These are phyloP conservation scores for Campoletis raptor DNA, from an alignment of 2,888 invertebrate genomes.

Conservation along the genomic window DNA sequence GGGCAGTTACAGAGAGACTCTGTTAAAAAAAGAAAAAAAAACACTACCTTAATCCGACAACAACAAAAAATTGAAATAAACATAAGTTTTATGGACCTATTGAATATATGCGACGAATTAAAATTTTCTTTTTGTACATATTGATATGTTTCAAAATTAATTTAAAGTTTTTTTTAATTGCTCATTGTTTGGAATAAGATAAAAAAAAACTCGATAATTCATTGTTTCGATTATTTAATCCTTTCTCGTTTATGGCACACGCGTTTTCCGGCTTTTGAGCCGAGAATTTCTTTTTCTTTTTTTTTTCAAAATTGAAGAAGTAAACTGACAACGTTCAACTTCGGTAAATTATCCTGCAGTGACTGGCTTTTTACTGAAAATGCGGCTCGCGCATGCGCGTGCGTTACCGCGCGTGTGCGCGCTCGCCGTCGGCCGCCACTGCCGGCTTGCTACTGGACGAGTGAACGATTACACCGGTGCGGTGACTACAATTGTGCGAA, in stretches of 20 bases:
- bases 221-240: background rate
- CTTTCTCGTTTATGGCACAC: no score
- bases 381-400: background rate
- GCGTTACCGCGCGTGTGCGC: background rate
- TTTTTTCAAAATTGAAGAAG: background rate
- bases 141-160: background rate
- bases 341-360: no score
- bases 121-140: background rate
- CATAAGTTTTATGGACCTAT: background rate
- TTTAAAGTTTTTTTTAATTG: background rate
- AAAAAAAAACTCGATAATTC: no score
- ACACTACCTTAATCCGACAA: background rate
- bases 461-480: background rate
- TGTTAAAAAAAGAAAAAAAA: background rate
- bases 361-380: background rate
- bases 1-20: background rate
- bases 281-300: background rate
- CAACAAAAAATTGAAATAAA: background rate
- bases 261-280: no score
- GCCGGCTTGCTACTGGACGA: background rate
- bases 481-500: background rate
- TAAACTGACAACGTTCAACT: no score
- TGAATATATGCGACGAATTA: background rate
- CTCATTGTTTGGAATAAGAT: background rate
- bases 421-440: background rate